These are phyloP conservation scores for Leptinotarsa undecemlineata DNA, from an alignment of 1,140 invertebrate species.

Conservation along the genomic window DNA sequence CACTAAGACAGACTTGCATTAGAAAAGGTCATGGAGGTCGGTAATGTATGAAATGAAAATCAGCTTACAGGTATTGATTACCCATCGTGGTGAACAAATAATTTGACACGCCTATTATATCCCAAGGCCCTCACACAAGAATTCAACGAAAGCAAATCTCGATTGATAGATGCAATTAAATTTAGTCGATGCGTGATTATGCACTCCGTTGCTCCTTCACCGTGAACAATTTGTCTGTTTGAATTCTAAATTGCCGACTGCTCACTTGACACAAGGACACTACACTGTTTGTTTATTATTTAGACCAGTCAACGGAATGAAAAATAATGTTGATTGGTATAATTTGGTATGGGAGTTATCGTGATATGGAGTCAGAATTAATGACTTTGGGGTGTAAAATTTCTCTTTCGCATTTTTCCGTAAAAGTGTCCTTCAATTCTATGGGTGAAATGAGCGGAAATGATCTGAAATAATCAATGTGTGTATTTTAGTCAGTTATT, in stretches of 20 bases:
- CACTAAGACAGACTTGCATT: too few species aligned
- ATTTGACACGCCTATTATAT: neutral
- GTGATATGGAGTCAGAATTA: too few species aligned
- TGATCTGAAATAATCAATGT: too few species aligned
- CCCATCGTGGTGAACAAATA: constrained; percentile 1
- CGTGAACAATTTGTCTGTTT: constrained; percentile 19
- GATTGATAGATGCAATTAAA: constrained; percentile 23
- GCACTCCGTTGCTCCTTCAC: constrained; percentile 13
- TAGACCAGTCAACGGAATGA: too few species aligned
- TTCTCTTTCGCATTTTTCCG: too few species aligned
- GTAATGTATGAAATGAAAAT: neutral
- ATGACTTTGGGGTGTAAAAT: too few species aligned
- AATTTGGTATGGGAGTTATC: too few species aligned
- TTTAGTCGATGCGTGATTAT: constrained; percentile 19
- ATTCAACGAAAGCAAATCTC: constrained; percentile 20
- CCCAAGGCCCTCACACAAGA: constrained; percentile 7
- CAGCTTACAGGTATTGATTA: neutral
- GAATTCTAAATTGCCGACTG: constrained; percentile 10
- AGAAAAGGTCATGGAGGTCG: neutral
- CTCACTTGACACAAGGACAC: constrained; percentile 14
- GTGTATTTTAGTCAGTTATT: too few species aligned
- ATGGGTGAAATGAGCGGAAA: too few species aligned
- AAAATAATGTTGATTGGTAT: too few species aligned
- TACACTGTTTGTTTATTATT: neutral
- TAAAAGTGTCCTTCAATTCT: too few species aligned